Base-by-base conservation (phyloP, 2,888 invertebrate genomes). In the Polydesmus complanatus region DNA sequence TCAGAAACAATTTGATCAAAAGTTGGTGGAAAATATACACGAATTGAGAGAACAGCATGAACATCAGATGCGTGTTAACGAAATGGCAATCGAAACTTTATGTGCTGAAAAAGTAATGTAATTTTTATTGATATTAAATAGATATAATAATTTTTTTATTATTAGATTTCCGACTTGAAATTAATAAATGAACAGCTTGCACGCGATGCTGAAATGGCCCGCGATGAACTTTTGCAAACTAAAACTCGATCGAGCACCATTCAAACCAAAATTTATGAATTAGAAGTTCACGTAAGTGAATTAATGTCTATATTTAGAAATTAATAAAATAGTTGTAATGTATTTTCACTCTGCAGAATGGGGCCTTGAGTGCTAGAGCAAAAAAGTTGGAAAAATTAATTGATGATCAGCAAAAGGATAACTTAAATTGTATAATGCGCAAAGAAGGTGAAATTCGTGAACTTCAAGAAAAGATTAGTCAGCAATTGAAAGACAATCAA, bases 1-100 rank as follows among this genome's bases (percentile, higher is more conserved):
- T 49, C 83, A 90, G n/a, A 86, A 90, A 68, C 90, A 95, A 68
- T 97, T 96, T 70, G 95, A 97, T 74, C 87, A 86, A 5, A 90
- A 90, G 72, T 77, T 98, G 62, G 88, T 91, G 69, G 88, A 93
- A 68, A 89, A 92, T 11, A 78, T 98, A 60, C 87, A 89, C 69
- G 91, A 92, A 69, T 79, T 97, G 67, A 83, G 97, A 25, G 91
- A 89, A 60, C 92, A 96, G 69, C 94, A 95, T 71, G 96, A 96
- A 71, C 81, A 79, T 21, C 91, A 94, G 72, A 85, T 95, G 79
- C 83, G 85, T 64, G 83, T 81, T 62, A 93, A 93, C 73, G 84
- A 94, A 19, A 87, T 88, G 26, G 96, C 96, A 72, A 86, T 96
- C 68, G 94, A 94, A 71, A 75, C 83, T 65, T 78, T 91, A 48